Evolutionary conservation across 1,140 invertebrate genomes (phyloP), one percentile per base, ranked within the genome.

Genomic region (Drusus annulatus): DNA sequence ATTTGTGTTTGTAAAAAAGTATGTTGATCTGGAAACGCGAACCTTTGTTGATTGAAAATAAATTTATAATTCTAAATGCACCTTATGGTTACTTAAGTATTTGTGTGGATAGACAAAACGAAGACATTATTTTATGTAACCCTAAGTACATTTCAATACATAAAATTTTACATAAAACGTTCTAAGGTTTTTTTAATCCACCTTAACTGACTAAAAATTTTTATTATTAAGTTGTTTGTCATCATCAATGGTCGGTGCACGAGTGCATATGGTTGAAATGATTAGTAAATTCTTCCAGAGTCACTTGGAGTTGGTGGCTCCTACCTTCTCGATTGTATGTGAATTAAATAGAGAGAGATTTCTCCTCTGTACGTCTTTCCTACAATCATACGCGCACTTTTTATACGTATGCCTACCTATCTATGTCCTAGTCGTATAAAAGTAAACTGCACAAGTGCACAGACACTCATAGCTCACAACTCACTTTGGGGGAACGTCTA

Each of bases 301-400:
- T 45, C 13, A 7, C 10, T 7, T 1, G 1, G 36, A 51, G 31
- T 71, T 71, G 68, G 21, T 45, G 50, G 51, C 51, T 50, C 50
- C 36, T 51, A 50, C 25, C 36, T 23, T 21, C 68, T 71, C 52
- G 62, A 65, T 65, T 65, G 62, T 71, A 17, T 71, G 19, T 71
- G 68, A 71, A 50, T 25, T 45, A 50, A 71, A n/a, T n/a, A 19
- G 23, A 21, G 36, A 52, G 17, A 52, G 68, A 65, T 65, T 65
- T n/a, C 62, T 45, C 68, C 15, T 71, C n/a, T n/a, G 19, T 71
- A 15, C 21, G 17, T 51, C 36, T n/a, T 8, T 21, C 76, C 76
- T 28, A 80, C 81, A 83, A 83, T 83, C 71, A 79, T 78, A 83
- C 79, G 78, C 78, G 76, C 76, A 76, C 81, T 63, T 60, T 82